Base-by-base conservation (phyloP, 2,113 vertebrate genomes). In the Burhinus bistriatus region DNA sequence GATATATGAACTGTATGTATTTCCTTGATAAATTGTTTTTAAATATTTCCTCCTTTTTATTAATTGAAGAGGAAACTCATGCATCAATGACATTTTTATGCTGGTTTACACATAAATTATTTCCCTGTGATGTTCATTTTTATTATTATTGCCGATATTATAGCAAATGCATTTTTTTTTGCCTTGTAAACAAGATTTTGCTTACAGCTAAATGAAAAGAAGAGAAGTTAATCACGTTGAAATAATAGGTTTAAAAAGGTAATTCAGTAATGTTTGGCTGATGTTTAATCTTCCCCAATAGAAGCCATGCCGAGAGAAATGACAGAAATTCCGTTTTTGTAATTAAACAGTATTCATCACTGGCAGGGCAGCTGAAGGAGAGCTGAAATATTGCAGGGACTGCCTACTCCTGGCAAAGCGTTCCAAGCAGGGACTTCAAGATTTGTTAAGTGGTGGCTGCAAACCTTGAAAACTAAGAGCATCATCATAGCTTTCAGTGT, bases 31-130 rank as follows among this genome's bases (percentile, higher is more conserved):
- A 99, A 99, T 99, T 99, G 98, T 99, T 99, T 99, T 99, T 98
- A 99, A 98, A 99, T 99, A 99, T 99, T 99, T 99, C 99, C 99
- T 99, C 98, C 98, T 98, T 99, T 99, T 99, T 99, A 99, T 99
- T 99, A 99, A 99, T 99, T 98, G 99, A 98, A 99, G 98, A 99
- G 99, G 98, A 99, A 98, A 98, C 98, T 98, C 99, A 99, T 99
- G 99, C 97, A 99, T 99, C 99, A 99, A 98, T 99, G 99, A 98
- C 99, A 99, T 98, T 98, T 98, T 98, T 97, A 95, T 97, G 98
- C 98, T 98, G 98, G 98, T 98, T 98, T 98, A 98, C 98, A 99
- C 99, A 99, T 99, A 99, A 99, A 99, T 99, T 99, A 99, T 99
- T 98, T 98, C 98, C 98, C 97, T 96, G 98, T 96, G 97, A 98